Base-by-base conservation (phyloP, 64 coral and sea anemone species). In the Montipora cactus region DNA sequence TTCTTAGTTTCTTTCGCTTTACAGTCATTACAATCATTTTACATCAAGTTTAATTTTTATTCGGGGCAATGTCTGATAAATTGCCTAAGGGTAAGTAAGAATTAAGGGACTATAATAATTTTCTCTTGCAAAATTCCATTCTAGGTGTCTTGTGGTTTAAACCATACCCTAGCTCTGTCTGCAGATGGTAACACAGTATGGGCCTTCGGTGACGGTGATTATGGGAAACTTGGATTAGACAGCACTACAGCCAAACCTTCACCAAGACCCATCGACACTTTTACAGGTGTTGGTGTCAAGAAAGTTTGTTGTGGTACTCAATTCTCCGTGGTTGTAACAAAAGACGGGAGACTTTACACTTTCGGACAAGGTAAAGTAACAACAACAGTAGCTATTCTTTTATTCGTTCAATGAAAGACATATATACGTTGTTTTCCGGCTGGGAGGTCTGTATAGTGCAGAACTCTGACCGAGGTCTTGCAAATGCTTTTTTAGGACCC, bases 181-280 rank as follows among this genome's bases (percentile, higher is more conserved):
- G 50, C 84, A 25, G 95, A 97, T 50, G 92, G 95, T 67, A 94
- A 94, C 75, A 91, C 92, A 12, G 88, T 94, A 0, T 97, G 92
- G 92, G 95, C 95, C 19, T 97, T 94, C 78, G 95, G 95, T 82
- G 95, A 97, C 90, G 95, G 95, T 18, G 95, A 97, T 78, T 97
- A 97, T 22, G 95, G 95, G 25, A 97, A 97, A 70, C 92, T 97
- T 23, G 95, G 95, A 67, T 68, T 97, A 37, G 95, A 93, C 3
- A 97, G 89, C 59, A 87, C 91, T 51, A 97, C 95, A 25, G 95
- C 95, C 14, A 97, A 94, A 77, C 90, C 95, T 13, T 94, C 88
- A 2, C 95, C 95, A 19, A 81, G 85, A 79, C 81, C 76, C 44
- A 59, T 97, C 1, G 95, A 97, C 11, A 89, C 92, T 4, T 83